These are phyloP conservation scores for Salpingus planirostris DNA, from an alignment of 2,888 invertebrate genomes.

Conservation along the genomic window DNA sequence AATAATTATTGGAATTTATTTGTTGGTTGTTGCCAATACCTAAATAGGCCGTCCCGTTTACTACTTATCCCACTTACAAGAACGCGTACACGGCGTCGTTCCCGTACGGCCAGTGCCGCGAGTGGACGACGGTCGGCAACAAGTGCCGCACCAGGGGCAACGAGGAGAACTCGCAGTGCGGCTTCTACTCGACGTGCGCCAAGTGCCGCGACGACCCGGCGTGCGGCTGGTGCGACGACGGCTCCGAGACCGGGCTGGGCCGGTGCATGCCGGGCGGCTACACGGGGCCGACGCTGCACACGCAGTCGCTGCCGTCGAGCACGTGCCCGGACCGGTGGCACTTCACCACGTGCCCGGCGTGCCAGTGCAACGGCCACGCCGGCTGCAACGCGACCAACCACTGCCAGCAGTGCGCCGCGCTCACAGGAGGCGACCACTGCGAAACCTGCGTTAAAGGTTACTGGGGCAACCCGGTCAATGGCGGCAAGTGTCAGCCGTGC, in stretches of 20 bases:
- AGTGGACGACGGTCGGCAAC: slow-evolving; percentile 77
- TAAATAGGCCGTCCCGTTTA: too few relatives aligned
- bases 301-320: slow-evolving; percentile 46
- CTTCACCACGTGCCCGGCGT: slow-evolving; percentile 85
- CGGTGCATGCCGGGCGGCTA: slow-evolving; percentile 82
- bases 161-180: slow-evolving; percentile 53
- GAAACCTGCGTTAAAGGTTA: slow-evolving; percentile 78
- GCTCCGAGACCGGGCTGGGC: slow-evolving; percentile 82
- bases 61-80: too few relatives aligned
- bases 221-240: slow-evolving; percentile 99
- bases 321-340: slow-evolving; percentile 77
- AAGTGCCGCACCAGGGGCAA: slow-evolving; percentile 36
- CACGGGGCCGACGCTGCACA: slow-evolving; percentile 43
- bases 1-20: too few relatives aligned
- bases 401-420: slow-evolving; percentile 77
- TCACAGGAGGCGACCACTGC: slow-evolving; percentile 80
- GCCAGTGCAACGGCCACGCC: slow-evolving; percentile 97
- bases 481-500: slow-evolving; percentile 84
- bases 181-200: slow-evolving; percentile 66
- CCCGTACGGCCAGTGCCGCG: slow-evolving; percentile 94
- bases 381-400: slow-evolving; percentile 60
- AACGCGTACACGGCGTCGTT: slow-evolving; percentile 96
- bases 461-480: slow-evolving; percentile 93
- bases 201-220: slow-evolving; percentile 83
- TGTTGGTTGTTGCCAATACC: too few relatives aligned